Conservation (phyloP, 2,113 vertebrate species). For the Rattus norvegicus region DNA sequence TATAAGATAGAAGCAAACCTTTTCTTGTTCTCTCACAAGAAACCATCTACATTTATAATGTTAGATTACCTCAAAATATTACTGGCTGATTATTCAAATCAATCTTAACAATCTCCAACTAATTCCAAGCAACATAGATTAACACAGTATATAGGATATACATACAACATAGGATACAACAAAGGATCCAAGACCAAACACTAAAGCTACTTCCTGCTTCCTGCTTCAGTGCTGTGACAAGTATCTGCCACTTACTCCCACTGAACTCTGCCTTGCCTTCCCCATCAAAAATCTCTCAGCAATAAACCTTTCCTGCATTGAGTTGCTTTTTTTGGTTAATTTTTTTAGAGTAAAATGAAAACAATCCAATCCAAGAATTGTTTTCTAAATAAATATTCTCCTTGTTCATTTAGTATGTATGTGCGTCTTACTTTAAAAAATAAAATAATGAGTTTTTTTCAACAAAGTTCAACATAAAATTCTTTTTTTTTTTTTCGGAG, state of each 20-base stretch:
- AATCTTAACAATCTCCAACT: background rate
- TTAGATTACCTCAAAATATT: background rate
- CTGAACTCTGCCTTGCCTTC: background rate
- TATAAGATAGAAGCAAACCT: background rate
- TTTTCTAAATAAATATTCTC: background rate
- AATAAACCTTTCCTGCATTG: background rate
- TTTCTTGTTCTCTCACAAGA: background rate
- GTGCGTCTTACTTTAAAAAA: background rate
- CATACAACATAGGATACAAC: background rate
- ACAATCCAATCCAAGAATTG: background rate
- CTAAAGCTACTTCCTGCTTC: background rate
- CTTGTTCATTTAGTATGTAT: background rate
- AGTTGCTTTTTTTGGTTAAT: background rate
- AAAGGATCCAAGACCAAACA: background rate
- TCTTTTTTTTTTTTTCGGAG: background rate
- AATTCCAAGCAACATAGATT: background rate
- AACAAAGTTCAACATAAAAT: background rate
- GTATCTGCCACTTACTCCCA: background rate
- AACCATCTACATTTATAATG: background rate
- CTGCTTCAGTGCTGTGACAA: background rate
- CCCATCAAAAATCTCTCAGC: background rate
- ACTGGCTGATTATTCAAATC: conserved; percentile 19
- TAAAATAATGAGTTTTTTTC: background rate
- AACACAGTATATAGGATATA: too few relatives aligned
- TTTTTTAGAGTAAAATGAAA: background rate